Conservation (phyloP, 2,888 invertebrate genomes). For the Dermolepida albohirtum region DNA sequence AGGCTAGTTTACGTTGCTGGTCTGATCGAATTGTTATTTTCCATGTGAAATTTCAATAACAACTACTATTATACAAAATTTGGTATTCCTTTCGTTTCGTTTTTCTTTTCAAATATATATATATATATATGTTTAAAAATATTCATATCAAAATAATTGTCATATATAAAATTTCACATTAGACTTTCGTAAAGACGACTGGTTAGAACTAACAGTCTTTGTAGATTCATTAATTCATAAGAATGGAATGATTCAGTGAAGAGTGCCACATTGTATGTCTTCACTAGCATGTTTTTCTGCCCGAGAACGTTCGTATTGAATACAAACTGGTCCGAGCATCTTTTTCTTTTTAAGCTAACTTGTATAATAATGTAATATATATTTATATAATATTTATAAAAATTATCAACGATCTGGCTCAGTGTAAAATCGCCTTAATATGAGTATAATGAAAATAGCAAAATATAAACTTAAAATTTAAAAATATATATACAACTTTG, state of each 20-base stretch:
- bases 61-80: too few relatives aligned
- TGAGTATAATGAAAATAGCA: constrained; percentile 56
- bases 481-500: constrained; percentile 55
- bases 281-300: constrained; percentile 35
- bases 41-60: too few relatives aligned
- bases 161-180: constrained; percentile 8
- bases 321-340: constrained; percentile 42
- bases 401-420: constrained; percentile 49
- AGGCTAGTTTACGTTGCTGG: too few relatives aligned
- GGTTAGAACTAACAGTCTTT: constrained; percentile 12
- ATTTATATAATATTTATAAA: constrained; percentile 49
- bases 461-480: constrained; percentile 59
- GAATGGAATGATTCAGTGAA: constrained; percentile 41
- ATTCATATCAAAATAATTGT: constrained; percentile 33
- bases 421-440: constrained; percentile 37
- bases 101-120: background rate
- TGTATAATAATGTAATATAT: constrained; percentile 44
- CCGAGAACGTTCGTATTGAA: constrained; percentile 43
- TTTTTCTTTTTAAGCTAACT: constrained; percentile 35
- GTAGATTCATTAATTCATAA: constrained; percentile 34
- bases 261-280: constrained; percentile 19
- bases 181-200: constrained; percentile 12
- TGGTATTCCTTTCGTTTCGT: too few relatives aligned
- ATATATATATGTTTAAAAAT: constrained; percentile 8
- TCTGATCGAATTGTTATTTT: too few relatives aligned